Base-by-base conservation (phyloP, 1,140 invertebrate genomes). In the Drosophila paulistorum region DNA sequence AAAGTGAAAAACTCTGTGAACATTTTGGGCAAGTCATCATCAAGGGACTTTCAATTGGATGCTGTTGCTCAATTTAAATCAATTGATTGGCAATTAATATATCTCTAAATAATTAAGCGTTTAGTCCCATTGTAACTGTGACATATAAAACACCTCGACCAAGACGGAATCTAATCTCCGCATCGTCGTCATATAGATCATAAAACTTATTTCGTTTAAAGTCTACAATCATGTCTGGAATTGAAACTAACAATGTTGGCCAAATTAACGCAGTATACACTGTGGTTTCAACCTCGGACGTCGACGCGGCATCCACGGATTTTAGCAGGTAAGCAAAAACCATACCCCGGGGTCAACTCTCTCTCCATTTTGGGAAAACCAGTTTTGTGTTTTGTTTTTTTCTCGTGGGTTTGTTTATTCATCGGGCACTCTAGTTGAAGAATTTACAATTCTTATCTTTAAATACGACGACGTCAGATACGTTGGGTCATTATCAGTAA, bases 281-380 rank as follows among this genome's bases (percentile, higher is more conserved):
- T 57, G 80, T 75, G 81, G 76, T 89, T 61, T 84, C 84, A 42
- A 73, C 85, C 67, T 68, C 73, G 65, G 75, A 89, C 58, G 30
- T 30, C 30, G 80, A 87, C 76, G 51, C 70, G 35, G 59, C 66
- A 35, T 45, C 65, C 39, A 59, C 68, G 45, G 54, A 75, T 60
- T 84, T 72, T 41, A 65, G 51, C 80, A 84, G 68, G 84, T 86
- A 61, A 80, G 63, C 13, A 14, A 5, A 30, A 10, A 20, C 10
- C 7, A 10, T 30, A 2, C 37, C 39, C 35, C 13, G 10, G n/a
- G 20, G 33, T 10, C 62, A 51, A 57, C 42, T 58, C 57, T 58
- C 17, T 51, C 17, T 51, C 7, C 20, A 23, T 51, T 11, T 51
- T 9, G 17, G 45, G 45, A 20, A 51, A 51, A 51, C 45, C 45